Evolutionary conservation across 2,113 vertebrate genomes (phyloP).

Genomic region (Noctilio leporinus): DNA sequence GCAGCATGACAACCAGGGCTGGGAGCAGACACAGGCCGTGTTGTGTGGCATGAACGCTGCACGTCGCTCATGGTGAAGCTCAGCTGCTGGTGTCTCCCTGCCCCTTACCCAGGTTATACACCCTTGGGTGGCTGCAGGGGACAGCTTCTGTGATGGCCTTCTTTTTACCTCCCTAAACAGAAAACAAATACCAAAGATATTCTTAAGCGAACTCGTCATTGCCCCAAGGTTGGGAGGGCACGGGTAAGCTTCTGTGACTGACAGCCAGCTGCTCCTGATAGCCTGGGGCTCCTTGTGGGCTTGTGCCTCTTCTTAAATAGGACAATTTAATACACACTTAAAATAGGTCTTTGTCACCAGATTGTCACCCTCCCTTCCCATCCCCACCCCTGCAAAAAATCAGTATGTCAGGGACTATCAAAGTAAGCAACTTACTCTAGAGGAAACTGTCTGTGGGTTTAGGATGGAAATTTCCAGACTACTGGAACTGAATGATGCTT

Average conservation of each 20-base stretch:
- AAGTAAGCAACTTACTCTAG: background rate
- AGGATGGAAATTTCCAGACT: background rate
- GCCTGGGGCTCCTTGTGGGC: background rate
- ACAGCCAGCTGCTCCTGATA: background rate
- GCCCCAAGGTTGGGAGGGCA: background rate
- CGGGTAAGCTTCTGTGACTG: background rate
- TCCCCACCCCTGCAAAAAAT: background rate
- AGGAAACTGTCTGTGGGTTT: background rate
- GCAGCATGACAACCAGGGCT: slow-evolving; percentile 62
- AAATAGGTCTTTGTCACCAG: background rate
- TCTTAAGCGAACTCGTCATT: slow-evolving; percentile 54
- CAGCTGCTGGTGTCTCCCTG: slow-evolving; percentile 29
- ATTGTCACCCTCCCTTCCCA: background rate
- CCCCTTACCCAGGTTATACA: slow-evolving; percentile 39
- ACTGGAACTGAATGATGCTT: background rate
- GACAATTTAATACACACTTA: background rate
- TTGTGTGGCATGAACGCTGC: slow-evolving; percentile 59
- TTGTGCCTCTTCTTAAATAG: background rate
- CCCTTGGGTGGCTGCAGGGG: background rate
- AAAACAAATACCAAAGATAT: slow-evolving; percentile 50
- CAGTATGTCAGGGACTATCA: background rate
- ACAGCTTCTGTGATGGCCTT: slow-evolving; percentile 25
- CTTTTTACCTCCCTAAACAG: slow-evolving; percentile 34
- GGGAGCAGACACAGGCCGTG: slow-evolving; percentile 52
- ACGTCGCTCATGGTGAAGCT: slow-evolving; percentile 47